Evolutionary conservation across 1,140 invertebrate species (phyloP).

Genomic region (Paracyclopina nana): DNA sequence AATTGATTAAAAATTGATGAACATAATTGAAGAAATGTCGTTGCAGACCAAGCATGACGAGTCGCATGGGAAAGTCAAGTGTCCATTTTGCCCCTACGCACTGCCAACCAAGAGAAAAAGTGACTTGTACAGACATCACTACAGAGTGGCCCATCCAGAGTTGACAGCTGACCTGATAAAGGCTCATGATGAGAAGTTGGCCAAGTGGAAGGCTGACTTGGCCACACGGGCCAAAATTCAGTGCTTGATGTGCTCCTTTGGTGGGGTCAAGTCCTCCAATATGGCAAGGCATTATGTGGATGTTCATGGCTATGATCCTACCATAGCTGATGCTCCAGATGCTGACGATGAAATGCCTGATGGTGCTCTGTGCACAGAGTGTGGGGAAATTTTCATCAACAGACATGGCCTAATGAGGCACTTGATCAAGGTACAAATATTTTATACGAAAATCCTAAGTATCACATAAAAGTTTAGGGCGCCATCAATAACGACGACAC

Average conservation of each 20-base stretch:
- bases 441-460: no score
- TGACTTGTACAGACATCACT: constrained; percentile 10
- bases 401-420: neutral
- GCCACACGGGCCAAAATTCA: neutral
- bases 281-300: constrained; percentile 4
- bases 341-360: neutral
- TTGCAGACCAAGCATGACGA: neutral
- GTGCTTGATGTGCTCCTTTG: constrained; percentile 4
- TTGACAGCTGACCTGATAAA: neutral
- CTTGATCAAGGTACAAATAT: constrained; percentile 6
- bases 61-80: neutral
- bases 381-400: constrained; percentile 7
- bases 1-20: neutral
- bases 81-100: constrained; percentile 4
- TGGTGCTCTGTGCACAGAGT: constrained; percentile 10
- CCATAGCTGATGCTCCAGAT: neutral
- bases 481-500: no score
- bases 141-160: constrained; percentile 1
- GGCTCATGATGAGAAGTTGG: neutral
- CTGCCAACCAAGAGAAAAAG: neutral
- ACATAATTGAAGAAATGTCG: neutral
- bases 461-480: no score
- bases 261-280: neutral
- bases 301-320: constrained; percentile 3
- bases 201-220: constrained; percentile 9